phyloP scores from a whole-genome alignment of 64 coral and sea anemone species.

The Pocillopora verrucosa region DNA sequence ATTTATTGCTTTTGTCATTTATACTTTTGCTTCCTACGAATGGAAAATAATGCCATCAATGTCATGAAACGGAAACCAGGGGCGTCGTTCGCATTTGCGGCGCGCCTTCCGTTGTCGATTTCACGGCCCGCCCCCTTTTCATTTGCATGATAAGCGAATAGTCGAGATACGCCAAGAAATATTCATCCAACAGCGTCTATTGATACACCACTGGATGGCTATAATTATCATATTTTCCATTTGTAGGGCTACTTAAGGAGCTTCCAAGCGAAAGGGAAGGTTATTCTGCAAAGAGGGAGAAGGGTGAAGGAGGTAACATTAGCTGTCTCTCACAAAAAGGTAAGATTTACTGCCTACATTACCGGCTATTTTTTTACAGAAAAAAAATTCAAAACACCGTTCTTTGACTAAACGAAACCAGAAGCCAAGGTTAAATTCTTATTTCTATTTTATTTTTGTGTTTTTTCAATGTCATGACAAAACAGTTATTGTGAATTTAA shows the following conservation, averaged over 20 bases:
- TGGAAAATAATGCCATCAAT: not conserved
- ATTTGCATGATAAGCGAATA: not conserved
- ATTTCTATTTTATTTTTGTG: too few relatives aligned
- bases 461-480: too few relatives aligned
- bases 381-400: too few relatives aligned
- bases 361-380: too few relatives aligned
- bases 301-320: not conserved
- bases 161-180: not conserved
- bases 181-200: not conserved
- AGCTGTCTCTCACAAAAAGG: too few relatives aligned
- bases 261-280: not conserved
- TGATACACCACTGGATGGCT: constrained; percentile 31
- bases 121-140: not conserved
- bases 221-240: constrained; percentile 32
- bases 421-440: too few relatives aligned
- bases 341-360: too few relatives aligned
- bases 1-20: constrained; percentile 2
- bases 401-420: too few relatives aligned
- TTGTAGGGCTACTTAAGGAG: constrained; percentile 28
- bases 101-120: not conserved
- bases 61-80: not conserved
- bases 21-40: not conserved
- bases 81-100: not conserved
- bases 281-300: not conserved
- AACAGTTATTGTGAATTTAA: too few relatives aligned